Conservation (phyloP, 2,888 invertebrate species). For the Lepidochrysops patricia region DNA sequence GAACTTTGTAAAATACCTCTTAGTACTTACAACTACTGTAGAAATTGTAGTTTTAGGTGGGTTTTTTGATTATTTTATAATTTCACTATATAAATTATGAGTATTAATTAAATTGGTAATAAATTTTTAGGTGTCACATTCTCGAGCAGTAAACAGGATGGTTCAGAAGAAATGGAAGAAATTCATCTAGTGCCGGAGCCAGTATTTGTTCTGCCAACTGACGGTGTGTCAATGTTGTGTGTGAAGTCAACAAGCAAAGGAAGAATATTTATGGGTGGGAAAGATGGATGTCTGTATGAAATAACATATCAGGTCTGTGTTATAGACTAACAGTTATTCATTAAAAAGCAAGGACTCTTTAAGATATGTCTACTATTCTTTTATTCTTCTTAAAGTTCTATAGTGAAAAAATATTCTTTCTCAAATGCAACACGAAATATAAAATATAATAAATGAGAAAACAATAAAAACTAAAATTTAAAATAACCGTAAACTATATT, state of each 20-base stretch:
- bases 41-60: constrained; percentile 94
- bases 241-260: constrained; percentile 88
- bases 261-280: constrained; percentile 94
- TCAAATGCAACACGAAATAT: too few species aligned
- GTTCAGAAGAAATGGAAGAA: constrained; percentile 76
- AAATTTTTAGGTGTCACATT: constrained; percentile 67
- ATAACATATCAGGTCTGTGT: constrained; percentile 87
- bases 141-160: constrained; percentile 50
- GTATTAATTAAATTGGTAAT: neutral
- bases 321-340: neutral
- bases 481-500: too few species aligned
- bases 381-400: too few species aligned
- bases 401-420: too few species aligned
- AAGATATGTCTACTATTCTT: too few species aligned
- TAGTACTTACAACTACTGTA: constrained; percentile 94
- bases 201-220: constrained; percentile 93
- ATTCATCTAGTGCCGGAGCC: constrained; percentile 95
- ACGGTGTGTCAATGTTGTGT: constrained; percentile 87
- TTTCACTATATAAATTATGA: neutral
- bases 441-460: too few species aligned
- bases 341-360: neutral
- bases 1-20: constrained; percentile 89
- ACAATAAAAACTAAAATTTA: too few species aligned
- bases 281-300: constrained; percentile 96
- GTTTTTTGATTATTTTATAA: constrained; percentile 13